Evolutionary conservation across 2,113 vertebrate species (phyloP).

Genomic region (Microtus ochrogaster): DNA sequence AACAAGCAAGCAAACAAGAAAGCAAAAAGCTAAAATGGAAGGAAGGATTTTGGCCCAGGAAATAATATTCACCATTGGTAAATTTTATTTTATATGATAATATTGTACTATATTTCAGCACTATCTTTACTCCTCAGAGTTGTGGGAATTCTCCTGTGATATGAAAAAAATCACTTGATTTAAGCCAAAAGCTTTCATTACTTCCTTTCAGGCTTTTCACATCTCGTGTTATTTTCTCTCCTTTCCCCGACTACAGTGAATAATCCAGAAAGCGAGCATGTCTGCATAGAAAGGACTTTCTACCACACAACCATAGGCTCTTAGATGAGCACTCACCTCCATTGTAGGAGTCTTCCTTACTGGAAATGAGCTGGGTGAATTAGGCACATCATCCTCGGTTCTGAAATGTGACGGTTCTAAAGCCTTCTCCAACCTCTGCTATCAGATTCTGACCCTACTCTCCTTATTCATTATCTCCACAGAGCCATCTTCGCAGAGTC

Average conservation of each 20-base stretch:
- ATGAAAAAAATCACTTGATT: not conserved
- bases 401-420: slow-evolving; percentile 53
- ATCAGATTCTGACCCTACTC: not conserved
- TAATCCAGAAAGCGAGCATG: not conserved
- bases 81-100: slow-evolving; percentile 28
- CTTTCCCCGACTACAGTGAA: not conserved
- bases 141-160: not conserved
- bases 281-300: slow-evolving; percentile 16
- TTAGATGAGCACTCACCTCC: not conserved
- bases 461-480: not conserved
- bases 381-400: not conserved
- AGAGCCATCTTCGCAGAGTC: not conserved
- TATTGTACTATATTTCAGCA: not conserved
- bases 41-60: not conserved
- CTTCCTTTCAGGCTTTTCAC: not conserved
- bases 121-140: not conserved
- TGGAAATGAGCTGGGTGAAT: slow-evolving; percentile 60
- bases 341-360: not conserved
- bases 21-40: not conserved
- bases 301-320: not conserved
- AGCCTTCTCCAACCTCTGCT: not conserved
- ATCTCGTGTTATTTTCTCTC: not conserved
- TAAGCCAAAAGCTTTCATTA: not conserved
- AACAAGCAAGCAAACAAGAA: not conserved
- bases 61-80: not conserved